phyloP scores from a whole-genome alignment of 2,797 vertebrate species.

The Fringilla coelebs region DNA sequence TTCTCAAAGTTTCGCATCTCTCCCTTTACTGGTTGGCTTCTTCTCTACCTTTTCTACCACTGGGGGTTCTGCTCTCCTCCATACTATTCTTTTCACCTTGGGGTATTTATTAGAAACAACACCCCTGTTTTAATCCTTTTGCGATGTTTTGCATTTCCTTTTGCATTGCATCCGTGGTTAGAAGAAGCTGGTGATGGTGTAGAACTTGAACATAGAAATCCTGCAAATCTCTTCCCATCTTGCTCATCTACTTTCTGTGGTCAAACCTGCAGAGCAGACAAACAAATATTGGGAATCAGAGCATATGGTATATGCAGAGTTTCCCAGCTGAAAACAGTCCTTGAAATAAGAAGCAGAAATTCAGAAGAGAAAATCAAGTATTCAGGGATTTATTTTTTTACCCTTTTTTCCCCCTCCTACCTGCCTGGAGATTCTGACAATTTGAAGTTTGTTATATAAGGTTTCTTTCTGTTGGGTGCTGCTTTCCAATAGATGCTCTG shows the following conservation, averaged over 20 bases:
- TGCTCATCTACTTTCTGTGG: background rate
- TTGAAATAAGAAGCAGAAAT: background rate
- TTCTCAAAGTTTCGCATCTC: background rate
- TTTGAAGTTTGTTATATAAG: background rate
- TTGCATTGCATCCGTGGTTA: background rate
- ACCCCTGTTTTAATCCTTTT: background rate
- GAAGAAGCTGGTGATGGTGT: background rate
- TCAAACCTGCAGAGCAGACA: background rate
- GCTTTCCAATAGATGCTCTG: background rate
- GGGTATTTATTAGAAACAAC: background rate
- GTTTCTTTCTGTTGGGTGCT: background rate
- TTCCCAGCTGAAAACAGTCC: background rate
- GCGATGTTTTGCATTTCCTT: background rate
- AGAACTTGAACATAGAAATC: background rate
- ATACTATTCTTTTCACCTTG: background rate
- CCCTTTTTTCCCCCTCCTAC: accelerated
- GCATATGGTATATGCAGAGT: background rate
- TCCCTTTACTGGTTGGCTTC: background rate
- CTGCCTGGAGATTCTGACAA: background rate
- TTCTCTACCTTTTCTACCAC: background rate
- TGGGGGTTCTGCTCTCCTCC: background rate
- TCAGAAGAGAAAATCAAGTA: background rate
- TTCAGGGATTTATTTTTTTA: background rate
- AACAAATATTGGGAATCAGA: background rate
- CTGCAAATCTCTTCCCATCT: background rate